A percentile compares a stretch with the other conserved stretches of the same genome.
These are phyloP conservation scores for Crossocerus cetratus DNA, from an alignment of 2,888 invertebrate species.

Conservation along the genomic window DNA sequence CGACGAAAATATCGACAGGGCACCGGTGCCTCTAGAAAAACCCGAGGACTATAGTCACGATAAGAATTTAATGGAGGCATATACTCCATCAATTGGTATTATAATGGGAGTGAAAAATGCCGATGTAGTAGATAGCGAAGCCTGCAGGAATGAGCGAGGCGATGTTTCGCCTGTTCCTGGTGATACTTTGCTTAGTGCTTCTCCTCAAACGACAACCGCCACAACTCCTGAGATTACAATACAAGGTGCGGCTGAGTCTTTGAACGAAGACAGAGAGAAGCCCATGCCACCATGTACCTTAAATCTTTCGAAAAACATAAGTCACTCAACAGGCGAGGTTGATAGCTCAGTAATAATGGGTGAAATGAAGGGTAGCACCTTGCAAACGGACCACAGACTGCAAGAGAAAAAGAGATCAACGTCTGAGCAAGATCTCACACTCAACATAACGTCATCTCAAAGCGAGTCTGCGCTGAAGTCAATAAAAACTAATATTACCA, in stretches of 20 bases:
- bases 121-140: conserved; percentile 48
- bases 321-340: conserved; percentile 85
- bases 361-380: conserved; percentile 50
- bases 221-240: conserved; percentile 83
- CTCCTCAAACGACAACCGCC: conserved; percentile 73
- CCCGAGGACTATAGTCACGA: conserved; percentile 62
- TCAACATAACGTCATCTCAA: conserved; percentile 87
- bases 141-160: conserved; percentile 9
- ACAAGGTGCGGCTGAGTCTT: conserved; percentile 62
- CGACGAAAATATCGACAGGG: conserved; percentile 79
- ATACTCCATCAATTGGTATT: conserved; percentile 83
- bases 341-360: conserved; percentile 71
- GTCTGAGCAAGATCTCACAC: conserved; percentile 83
- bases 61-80: conserved; percentile 77
- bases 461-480: conserved; percentile 88
- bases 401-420: conserved; percentile 78
- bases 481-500: conserved; percentile 78
- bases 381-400: conserved; percentile 58
- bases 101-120: conserved; percentile 78
- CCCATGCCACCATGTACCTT: conserved; percentile 79
- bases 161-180: conserved; percentile 12
- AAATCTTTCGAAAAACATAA: conserved; percentile 81
- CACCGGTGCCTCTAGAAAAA: conserved; percentile 56
- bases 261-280: conserved; percentile 69
- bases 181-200: conserved; percentile 58